phyloP scores from a whole-genome alignment of 2,113 vertebrate genomes.

The Varanus salvator region DNA sequence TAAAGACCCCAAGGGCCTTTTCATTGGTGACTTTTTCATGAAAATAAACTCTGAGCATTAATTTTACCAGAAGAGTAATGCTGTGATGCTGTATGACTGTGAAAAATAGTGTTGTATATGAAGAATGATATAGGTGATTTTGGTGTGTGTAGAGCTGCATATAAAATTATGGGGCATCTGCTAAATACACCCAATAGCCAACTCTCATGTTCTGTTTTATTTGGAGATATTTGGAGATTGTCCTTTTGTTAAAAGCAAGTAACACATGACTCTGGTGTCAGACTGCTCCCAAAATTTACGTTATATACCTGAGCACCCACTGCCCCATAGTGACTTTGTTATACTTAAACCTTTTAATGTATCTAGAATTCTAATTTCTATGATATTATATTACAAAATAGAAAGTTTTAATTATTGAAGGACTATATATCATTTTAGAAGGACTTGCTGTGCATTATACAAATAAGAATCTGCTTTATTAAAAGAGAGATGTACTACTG shows the following conservation, averaged over 20 bases:
- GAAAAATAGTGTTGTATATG: neutral
- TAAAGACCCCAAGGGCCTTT: neutral
- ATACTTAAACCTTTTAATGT: neutral
- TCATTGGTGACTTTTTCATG: neutral
- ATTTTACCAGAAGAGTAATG: neutral
- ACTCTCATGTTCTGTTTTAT: neutral
- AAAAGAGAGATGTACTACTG: slow-evolving; percentile 12
- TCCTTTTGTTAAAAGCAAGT: neutral
- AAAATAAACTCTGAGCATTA: neutral
- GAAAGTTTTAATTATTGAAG: slow-evolving; percentile 47
- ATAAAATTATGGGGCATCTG: neutral
- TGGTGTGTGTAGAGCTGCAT: neutral
- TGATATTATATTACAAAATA: slow-evolving; percentile 40
- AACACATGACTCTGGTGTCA: neutral
- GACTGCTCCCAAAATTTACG: neutral
- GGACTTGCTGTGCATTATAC: slow-evolving; percentile 41
- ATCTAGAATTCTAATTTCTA: neutral
- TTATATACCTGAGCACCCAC: too few relatives aligned
- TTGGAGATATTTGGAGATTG: neutral
- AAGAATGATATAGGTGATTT: too few relatives aligned
- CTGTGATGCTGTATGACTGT: neutral
- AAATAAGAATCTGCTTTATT: slow-evolving; percentile 52
- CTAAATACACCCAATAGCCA: neutral
- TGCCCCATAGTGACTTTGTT: neutral
- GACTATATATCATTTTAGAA: slow-evolving; percentile 1